A percentile compares a stretch with the other conserved stretches of the same genome.
phyloP scores from a whole-genome alignment of 2,888 invertebrate genomes.

The Sarcophaga variegata region DNA sequence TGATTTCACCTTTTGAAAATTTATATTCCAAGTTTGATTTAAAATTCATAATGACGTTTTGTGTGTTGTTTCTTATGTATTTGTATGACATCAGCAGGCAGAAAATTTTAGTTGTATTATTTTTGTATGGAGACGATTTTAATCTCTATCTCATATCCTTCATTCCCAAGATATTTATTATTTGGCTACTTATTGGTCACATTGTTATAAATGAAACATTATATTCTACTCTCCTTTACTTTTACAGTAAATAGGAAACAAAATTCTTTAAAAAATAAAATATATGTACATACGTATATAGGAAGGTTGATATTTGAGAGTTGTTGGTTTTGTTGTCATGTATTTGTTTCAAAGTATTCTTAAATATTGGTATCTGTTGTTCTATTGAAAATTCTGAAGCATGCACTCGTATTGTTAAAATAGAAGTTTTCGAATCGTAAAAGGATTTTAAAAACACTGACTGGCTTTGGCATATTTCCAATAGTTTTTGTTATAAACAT shows the following conservation, averaged over 20 bases:
- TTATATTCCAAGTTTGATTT: no score
- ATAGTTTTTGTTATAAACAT: slow-evolving; percentile 33
- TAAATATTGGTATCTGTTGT: slow-evolving; percentile 4
- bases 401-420: not conserved
- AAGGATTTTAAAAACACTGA: slow-evolving; percentile 35
- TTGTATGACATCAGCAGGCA: no score
- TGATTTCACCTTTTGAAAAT: no score
- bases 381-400: not conserved
- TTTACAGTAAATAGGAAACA: no score
- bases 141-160: no score
- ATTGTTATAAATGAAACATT: slow-evolving; percentile 12
- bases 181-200: slow-evolving; percentile 34
- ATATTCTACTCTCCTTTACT: not conserved
- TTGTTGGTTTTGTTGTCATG: slow-evolving; percentile 4
- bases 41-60: no score
- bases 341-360: not conserved
- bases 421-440: slow-evolving; percentile 32
- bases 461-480: slow-evolving; percentile 52
- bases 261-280: no score
- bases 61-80: no score
- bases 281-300: not conserved
- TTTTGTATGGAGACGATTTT: no score
- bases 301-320: slow-evolving; percentile 26
- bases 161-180: not conserved
- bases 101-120: no score